Percentiles rank a stretch among this genome's conserved stretches.
phyloP scores from a whole-genome alignment of 92 coral and sea anemone genomes.

The Phymanthus crucifer region DNA sequence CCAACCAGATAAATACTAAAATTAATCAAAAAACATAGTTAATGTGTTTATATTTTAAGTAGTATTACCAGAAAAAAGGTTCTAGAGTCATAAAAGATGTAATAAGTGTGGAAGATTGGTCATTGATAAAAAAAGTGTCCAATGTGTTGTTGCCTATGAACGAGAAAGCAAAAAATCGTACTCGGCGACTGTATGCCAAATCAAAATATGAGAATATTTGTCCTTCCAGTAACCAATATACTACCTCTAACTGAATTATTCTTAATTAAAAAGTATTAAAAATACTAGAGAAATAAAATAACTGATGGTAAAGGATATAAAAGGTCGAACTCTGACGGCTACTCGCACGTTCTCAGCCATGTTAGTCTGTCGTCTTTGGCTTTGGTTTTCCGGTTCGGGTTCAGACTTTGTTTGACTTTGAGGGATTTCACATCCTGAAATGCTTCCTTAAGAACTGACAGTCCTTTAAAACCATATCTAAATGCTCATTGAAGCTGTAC shows the following conservation, averaged over 20 bases:
- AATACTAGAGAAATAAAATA: background rate
- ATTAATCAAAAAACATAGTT: background rate
- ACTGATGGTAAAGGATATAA: constrained; percentile 75
- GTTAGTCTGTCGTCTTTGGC: constrained; percentile 7
- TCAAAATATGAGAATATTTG: background rate
- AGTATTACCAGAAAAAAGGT: background rate
- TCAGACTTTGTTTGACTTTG: constrained; percentile 12
- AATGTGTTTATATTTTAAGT: background rate
- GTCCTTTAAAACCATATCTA: background rate
- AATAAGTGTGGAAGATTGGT: too few relatives aligned
- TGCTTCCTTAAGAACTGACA: background rate
- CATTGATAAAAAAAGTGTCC: constrained; percentile 3
- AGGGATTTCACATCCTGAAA: constrained; percentile 17
- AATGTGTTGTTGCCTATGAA: constrained; percentile 6
- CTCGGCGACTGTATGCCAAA: background rate
- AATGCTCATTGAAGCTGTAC: background rate
- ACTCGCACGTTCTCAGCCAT: constrained; percentile 96
- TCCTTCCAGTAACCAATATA: background rate
- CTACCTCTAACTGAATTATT: background rate
- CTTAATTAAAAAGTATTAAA: background rate
- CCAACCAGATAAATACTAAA: background rate
- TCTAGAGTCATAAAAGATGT: background rate
- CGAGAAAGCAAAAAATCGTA: background rate
- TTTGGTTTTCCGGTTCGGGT: background rate
- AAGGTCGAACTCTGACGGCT: constrained; percentile 93